Conservation (phyloP, 2,113 vertebrate species). For the Chaenogobius annularis region DNA sequence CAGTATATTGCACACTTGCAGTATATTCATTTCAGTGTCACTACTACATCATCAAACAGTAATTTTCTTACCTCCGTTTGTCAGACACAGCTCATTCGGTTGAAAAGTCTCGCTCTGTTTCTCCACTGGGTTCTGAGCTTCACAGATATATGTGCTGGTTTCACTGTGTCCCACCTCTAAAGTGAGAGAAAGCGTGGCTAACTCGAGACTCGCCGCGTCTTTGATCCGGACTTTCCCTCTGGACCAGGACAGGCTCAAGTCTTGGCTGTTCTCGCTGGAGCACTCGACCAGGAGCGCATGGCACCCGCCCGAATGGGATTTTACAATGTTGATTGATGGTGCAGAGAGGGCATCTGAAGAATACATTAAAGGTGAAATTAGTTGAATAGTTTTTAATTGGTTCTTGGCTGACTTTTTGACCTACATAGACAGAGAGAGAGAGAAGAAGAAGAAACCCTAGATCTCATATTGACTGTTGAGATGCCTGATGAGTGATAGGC, state of each 20-base stretch:
- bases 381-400: too few relatives aligned
- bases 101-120: neutral
- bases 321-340: neutral
- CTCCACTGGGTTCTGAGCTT: conserved; percentile 3
- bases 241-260: conserved; percentile 9
- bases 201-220: neutral
- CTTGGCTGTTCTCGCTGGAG: neutral
- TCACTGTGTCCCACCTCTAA: neutral
- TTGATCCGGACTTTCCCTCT: neutral
- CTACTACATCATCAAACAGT: too few relatives aligned
- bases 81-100: neutral
- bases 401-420: too few relatives aligned
- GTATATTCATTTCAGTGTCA: too few relatives aligned
- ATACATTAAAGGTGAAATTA: neutral
- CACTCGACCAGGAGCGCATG: neutral
- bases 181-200: neutral
- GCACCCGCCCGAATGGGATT: neutral
- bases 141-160: neutral
- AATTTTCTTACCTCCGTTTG: neutral
- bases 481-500: too few relatives aligned
- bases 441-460: too few relatives aligned
- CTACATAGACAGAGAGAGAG: too few relatives aligned
- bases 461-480: too few relatives aligned
- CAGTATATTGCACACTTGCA: too few relatives aligned
- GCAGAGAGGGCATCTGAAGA: neutral